phyloP scores from a whole-genome alignment of 2,113 vertebrate genomes.

The Prochilodus magdalenae region DNA sequence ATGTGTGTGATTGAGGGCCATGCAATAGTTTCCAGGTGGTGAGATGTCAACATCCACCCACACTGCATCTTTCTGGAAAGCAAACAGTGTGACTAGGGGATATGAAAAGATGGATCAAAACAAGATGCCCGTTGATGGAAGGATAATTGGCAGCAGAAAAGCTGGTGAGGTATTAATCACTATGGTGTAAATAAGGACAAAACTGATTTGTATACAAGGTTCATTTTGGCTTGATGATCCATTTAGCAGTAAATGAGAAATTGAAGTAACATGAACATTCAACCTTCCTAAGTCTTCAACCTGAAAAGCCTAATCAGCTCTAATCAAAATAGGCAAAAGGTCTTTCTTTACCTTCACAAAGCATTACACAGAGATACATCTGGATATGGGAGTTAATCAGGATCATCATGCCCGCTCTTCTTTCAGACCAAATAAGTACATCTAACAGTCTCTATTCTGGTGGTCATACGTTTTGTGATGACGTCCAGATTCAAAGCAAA shows the following conservation, averaged over 20 bases:
- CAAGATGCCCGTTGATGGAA: background rate
- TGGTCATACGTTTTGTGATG: background rate
- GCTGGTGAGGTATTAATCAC: background rate
- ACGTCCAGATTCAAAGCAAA: background rate
- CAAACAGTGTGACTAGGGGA: background rate
- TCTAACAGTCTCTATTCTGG: background rate
- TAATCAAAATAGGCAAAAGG: background rate
- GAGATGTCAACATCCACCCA: conserved; percentile 34
- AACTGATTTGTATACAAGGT: background rate
- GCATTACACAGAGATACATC: background rate
- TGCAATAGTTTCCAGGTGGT: conserved; percentile 44
- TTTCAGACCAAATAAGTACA: conserved; percentile 2
- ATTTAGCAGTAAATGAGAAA: background rate
- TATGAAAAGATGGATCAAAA: background rate
- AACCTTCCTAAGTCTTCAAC: background rate
- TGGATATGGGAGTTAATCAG: background rate
- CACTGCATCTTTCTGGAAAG: conserved; percentile 22
- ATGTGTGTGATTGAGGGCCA: conserved; percentile 31
- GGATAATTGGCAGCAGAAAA: background rate
- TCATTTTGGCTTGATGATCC: background rate
- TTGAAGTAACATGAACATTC: background rate
- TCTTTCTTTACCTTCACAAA: background rate
- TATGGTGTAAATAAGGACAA: background rate
- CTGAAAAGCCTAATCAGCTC: background rate
- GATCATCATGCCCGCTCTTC: background rate